Conservation (phyloP, 2,113 vertebrate species). For the Dryoscopus gambensis region DNA sequence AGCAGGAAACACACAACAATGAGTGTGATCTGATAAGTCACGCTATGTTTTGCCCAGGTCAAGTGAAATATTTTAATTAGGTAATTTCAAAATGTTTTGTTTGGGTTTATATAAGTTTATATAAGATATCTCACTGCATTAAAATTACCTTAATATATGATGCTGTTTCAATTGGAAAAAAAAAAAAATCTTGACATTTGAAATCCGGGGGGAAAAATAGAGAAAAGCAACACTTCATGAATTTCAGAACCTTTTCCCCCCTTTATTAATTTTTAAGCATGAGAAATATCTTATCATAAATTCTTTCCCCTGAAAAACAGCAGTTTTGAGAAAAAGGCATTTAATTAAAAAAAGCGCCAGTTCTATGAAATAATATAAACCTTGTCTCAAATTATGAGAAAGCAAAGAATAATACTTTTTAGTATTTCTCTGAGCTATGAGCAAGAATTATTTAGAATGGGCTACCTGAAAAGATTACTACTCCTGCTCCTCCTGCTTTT, state of each 20-base stretch:
- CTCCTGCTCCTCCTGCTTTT: neutral
- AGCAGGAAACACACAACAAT: conserved; percentile 58
- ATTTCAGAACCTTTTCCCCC: neutral
- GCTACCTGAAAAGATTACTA: neutral
- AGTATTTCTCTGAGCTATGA: neutral
- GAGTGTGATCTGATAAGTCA: conserved; percentile 26
- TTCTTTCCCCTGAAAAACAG: neutral
- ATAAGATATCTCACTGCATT: neutral
- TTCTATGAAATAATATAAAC: neutral
- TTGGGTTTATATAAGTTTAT: neutral
- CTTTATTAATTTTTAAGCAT: neutral
- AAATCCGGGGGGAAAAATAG: neutral
- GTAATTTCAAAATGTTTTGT: neutral
- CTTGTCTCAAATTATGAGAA: neutral
- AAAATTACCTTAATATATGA: neutral
- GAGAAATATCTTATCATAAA: neutral
- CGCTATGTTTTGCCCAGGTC: neutral
- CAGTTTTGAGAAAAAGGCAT: neutral
- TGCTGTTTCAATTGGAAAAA: neutral
- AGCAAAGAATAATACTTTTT: neutral
- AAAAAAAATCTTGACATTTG: neutral
- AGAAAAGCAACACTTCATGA: neutral
- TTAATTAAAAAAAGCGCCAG: neutral
- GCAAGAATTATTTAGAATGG: neutral
- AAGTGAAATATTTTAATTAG: conserved; percentile 20